Evolutionary conservation across 1,140 invertebrate genomes (phyloP).

Genomic region (Cydia splendana): DNA sequence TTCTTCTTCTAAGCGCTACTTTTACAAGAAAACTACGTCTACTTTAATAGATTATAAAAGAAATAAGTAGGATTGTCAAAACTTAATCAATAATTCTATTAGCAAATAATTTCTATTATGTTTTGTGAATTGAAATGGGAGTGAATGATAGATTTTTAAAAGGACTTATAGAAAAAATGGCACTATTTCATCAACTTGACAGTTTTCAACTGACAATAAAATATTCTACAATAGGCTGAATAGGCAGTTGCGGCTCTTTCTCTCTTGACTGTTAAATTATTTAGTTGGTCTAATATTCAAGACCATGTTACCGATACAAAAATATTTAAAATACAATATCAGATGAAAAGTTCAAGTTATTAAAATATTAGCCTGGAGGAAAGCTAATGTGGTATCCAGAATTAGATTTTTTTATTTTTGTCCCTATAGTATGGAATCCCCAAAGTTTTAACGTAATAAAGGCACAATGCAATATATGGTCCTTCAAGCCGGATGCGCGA

Average conservation of each 20-base stretch:
- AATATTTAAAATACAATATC: not conserved
- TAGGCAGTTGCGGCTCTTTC: not conserved
- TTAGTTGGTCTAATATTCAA: not conserved
- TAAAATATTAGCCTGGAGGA: not conserved
- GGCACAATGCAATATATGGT: too few relatives aligned
- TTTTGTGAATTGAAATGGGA: constrained; percentile 66
- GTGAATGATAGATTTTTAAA: constrained; percentile 46
- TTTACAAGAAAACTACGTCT: constrained; percentile 17
- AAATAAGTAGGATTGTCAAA: not conserved
- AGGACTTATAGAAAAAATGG: constrained; percentile 24
- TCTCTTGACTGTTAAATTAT: not conserved
- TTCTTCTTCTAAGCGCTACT: constrained; percentile 11
- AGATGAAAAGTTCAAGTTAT: not conserved
- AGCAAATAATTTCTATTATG: constrained; percentile 50
- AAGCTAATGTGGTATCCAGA: not conserved
- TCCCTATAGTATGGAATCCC: too few relatives aligned
- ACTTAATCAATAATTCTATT: not conserved
- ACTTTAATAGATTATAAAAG: not conserved
- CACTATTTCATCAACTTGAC: constrained; percentile 21
- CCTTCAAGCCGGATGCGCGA: too few relatives aligned
- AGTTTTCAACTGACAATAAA: not conserved
- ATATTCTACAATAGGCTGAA: not conserved
- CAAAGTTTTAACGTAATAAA: too few relatives aligned
- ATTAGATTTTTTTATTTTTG: too few relatives aligned
- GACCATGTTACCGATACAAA: not conserved